A percentile compares a stretch with the other conserved stretches of the same genome.
Evolutionary conservation across 1,140 invertebrate genomes (phyloP).

Genomic region (Agrilus planipennis): DNA sequence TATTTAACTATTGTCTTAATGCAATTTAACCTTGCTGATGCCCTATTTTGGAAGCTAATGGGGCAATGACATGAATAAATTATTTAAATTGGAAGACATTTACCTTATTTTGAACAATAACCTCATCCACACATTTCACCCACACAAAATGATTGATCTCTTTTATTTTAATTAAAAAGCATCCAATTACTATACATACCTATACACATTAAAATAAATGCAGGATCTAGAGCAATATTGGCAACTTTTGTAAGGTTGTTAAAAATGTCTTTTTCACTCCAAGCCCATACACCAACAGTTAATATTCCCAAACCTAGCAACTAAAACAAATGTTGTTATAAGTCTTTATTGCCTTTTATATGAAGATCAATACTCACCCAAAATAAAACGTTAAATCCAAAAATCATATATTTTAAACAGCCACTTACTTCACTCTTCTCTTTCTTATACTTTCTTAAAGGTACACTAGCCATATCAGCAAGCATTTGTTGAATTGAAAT

Average conservation of each 20-base stretch:
- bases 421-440: slow-evolving; percentile 91
- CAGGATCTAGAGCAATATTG: slow-evolving; percentile 86
- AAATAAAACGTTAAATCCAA: slow-evolving; percentile 94
- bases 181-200: no score
- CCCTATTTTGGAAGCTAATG: no score
- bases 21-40: no score
- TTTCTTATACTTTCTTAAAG: slow-evolving; percentile 59
- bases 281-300: slow-evolving; percentile 90
- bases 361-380: slow-evolving; percentile 64
- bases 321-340: slow-evolving; percentile 43
- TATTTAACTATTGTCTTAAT: no score
- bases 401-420: slow-evolving; percentile 94
- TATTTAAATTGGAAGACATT: no score
- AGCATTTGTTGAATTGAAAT: slow-evolving; percentile 15
- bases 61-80: no score
- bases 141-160: no score
- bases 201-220: slow-evolving; percentile 86
- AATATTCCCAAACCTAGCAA: slow-evolving; percentile 73
- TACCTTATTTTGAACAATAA: no score
- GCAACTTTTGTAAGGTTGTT: slow-evolving; percentile 82
- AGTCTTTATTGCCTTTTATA: no score
- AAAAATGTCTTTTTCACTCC: slow-evolving; percentile 94
- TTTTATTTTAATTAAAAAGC: no score
- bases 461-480: slow-evolving; percentile 40
- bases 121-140: no score